phyloP scores from a whole-genome alignment of 1,140 invertebrate genomes.

The Drosophila lini region DNA sequence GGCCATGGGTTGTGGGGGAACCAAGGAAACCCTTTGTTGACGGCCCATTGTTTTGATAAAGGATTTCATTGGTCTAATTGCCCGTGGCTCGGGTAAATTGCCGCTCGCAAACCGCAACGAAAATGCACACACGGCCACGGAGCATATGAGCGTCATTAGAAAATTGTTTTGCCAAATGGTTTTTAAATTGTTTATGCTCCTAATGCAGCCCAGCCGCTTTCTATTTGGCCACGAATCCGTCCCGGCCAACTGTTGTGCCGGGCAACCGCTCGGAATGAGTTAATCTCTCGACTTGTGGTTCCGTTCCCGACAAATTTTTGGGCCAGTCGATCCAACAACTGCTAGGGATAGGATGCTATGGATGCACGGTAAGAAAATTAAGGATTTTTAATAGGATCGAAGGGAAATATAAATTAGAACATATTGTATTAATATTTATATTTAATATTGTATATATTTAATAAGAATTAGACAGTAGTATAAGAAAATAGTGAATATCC shows the following conservation, averaged over 20 bases:
- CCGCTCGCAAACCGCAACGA: slow-evolving; percentile 73
- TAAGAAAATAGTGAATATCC: neutral
- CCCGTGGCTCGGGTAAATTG: slow-evolving; percentile 55
- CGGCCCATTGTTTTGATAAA: slow-evolving; percentile 56
- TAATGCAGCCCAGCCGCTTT: slow-evolving; percentile 64
- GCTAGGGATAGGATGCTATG: slow-evolving; percentile 29
- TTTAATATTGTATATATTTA: neutral
- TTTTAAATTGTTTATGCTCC: slow-evolving; percentile 79
- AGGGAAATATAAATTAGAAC: neutral
- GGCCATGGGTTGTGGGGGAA: neutral
- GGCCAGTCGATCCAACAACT: slow-evolving; percentile 66
- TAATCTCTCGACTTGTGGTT: slow-evolving; percentile 68
- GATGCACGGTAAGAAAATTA: neutral
- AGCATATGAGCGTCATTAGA: slow-evolving; percentile 79
- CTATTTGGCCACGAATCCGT: slow-evolving; percentile 51
- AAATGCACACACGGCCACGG: slow-evolving; percentile 56
- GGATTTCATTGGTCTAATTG: slow-evolving; percentile 60
- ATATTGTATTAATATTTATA: neutral
- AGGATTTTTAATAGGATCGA: neutral
- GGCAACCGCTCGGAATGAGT: slow-evolving; percentile 61
- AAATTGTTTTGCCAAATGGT: slow-evolving; percentile 82
- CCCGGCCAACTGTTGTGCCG: slow-evolving; percentile 67
- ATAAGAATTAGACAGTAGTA: neutral
- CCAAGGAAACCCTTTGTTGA: slow-evolving; percentile 58
- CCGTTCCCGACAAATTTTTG: slow-evolving; percentile 39